These are phyloP conservation scores for Tragelaphus oryx DNA, from an alignment of 2,797 vertebrate genomes.

Conservation along the genomic window DNA sequence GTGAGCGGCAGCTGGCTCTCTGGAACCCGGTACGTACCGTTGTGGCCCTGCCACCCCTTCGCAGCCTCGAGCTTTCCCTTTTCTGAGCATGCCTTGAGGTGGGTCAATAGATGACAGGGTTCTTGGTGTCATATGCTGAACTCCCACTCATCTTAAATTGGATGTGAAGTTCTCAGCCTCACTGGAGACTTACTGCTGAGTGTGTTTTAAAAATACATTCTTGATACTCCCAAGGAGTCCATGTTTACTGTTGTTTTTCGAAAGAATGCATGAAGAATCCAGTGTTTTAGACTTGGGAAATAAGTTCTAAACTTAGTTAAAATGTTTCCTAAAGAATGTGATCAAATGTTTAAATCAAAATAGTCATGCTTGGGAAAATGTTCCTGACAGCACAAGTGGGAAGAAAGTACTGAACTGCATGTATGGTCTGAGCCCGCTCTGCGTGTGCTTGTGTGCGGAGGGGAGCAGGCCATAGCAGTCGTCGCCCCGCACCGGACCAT, in stretches of 20 bases:
- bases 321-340: neutral
- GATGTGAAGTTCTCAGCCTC: neutral
- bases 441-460: neutral
- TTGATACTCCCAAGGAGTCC: neutral
- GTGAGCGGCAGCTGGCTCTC: conserved; percentile 94
- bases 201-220: neutral
- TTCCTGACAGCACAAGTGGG: neutral
- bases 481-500: neutral
- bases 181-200: neutral
- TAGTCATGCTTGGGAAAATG: neutral
- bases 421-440: rapidly evolving
- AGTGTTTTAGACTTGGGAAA: neutral
- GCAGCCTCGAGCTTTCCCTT: neutral
- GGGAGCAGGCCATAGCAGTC: neutral
- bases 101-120: neutral
- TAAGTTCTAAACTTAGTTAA: neutral
- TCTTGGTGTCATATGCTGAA: neutral
- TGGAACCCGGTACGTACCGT: conserved; percentile 90
- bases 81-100: neutral
- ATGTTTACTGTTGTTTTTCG: neutral
- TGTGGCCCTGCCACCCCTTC: neutral
- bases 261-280: neutral
- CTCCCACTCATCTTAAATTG: neutral
- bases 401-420: neutral
- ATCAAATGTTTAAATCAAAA: neutral